Base-by-base conservation (phyloP, 2,888 invertebrate genomes). In the Aspidiotus destructor region DNA sequence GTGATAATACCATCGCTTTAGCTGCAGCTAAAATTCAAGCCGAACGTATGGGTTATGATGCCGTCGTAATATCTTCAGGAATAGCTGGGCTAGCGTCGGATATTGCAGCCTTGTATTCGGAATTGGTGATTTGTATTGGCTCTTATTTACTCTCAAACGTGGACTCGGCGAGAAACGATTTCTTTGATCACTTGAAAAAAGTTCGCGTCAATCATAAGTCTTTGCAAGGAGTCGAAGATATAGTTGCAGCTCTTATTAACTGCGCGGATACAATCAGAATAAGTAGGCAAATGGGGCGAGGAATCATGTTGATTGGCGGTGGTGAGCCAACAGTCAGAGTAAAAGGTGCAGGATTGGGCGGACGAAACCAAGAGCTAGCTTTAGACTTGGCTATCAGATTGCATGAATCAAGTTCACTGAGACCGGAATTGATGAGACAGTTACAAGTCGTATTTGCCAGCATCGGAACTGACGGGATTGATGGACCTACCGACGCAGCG, bases 401-500 rank as follows among this genome's bases (percentile, higher is more conserved):
- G 70, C 74, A 69, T 68, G 5, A 28, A 28, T 28, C 28, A 28
- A 28, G 28, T 28, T 72, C 70, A 52, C 53, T 73, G 15, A 58
- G 70, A 48, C 63, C 70, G 13, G 52, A 69, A 16, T 58, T 52
- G 55, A 60, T 69, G 7, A 44, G 64, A 54, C 17, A 62, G 15
- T 80, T 79, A 74, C 78, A 82, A 70, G 77, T 87, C 13, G 79
- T 83, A 72, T 82, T 94, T 73, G 77, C 96, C 13, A 90, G 92
- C 77, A 89, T 86, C 68, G 98, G 97, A 2, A 96, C 97, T 13
- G 98, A 98, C 81, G 98, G 98, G 7, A 92, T 94, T 72, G 98
- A 99, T 82, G 99, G 98, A 0, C 96, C 97, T 1, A 96, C 95
- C 9, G 86, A 89, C 77, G 94, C 92, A 8, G 92, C 98, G 48